Evolutionary conservation across 2,888 invertebrate species (phyloP), one percentile per base, ranked within the genome.

Genomic region (Cerastis leucographa): DNA sequence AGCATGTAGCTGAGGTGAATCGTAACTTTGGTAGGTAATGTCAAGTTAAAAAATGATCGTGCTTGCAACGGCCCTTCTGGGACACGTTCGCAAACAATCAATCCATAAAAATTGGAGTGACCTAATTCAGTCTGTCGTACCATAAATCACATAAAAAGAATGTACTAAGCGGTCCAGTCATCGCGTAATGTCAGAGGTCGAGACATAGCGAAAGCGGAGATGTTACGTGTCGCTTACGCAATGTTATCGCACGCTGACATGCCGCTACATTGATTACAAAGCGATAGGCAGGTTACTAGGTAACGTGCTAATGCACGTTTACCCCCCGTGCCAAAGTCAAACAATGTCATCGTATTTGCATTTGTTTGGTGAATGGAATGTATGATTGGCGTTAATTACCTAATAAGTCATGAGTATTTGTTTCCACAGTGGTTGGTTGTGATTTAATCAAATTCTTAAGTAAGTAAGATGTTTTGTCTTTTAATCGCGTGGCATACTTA

Each of bases 251-350:
- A 84, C 74, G 76, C 85, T 81, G 85, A 84, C 84, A 89, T 75
- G 76, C 78, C 44, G 78, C 74, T 83, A 81, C 82, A 83, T 84
- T 86, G 87, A 89, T 88, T 83, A 81, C 85, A 69, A 85, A 85
- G 81, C 79, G 73, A 87, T 86, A 89, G 89, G 83, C 89, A 82
- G 92, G 92, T 92, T 91, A 94, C 88, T 91, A 80, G 91, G 92
- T 91, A 91, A 90, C 76, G 85, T 86, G 85, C 71, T 82, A 85
- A 88, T 86, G 42, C 54, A 71, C 72, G 67, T 73, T 78, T 79
- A 76, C 54, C 54, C 67, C 22, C 40, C 64, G 61, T 71, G 71
- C 72, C 81, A 83, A 83, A 88, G 81, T 80, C 78, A 85, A 81
- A 83, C 79, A 86, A 80, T 80, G 83, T 81, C 81, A 72, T 46